Conservation (phyloP, 1,140 invertebrate genomes). For the Ganaspis sp. region DNA sequence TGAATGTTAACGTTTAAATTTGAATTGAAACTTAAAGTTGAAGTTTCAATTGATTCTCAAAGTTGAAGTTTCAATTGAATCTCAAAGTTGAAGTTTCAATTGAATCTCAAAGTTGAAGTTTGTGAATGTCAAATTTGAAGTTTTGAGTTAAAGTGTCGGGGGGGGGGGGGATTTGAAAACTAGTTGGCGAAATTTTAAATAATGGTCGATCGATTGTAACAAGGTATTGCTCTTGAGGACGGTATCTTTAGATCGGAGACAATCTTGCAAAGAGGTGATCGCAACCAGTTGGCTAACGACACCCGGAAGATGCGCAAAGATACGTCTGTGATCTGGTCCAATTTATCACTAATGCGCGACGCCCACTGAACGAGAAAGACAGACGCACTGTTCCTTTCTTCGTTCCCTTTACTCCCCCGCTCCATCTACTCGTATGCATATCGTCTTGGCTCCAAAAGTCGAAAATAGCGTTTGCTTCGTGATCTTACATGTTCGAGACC, state of each 20-base stretch:
- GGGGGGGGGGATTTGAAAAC: too few relatives aligned
- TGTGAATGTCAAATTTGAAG: too few relatives aligned
- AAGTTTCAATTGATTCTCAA: too few relatives aligned
- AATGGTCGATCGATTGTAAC: constrained; percentile 65
- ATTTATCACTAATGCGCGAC: constrained; percentile 73
- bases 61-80: too few relatives aligned
- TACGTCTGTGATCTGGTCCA: constrained; percentile 69
- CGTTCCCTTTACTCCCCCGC: neutral
- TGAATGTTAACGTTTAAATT: too few relatives aligned
- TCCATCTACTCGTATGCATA: constrained; percentile 51
- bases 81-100: too few relatives aligned
- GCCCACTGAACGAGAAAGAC: constrained; percentile 64
- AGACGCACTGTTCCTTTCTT: constrained; percentile 44
- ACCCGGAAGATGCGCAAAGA: constrained; percentile 70
- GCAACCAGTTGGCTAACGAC: constrained; percentile 68
- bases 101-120: too few relatives aligned
- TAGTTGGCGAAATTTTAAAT: constrained; percentile 45
- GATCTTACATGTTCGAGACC: constrained; percentile 49
- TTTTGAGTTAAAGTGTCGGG: too few relatives aligned
- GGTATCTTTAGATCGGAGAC: constrained; percentile 71
- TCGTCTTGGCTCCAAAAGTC: constrained; percentile 59
- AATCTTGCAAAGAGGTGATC: constrained; percentile 65
- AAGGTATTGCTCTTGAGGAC: constrained; percentile 35
- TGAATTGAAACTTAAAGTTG: too few relatives aligned
- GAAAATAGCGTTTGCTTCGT: constrained; percentile 65